Evolutionary conservation across 2,888 invertebrate species (phyloP).

Genomic region (Cosmia pyralina): DNA sequence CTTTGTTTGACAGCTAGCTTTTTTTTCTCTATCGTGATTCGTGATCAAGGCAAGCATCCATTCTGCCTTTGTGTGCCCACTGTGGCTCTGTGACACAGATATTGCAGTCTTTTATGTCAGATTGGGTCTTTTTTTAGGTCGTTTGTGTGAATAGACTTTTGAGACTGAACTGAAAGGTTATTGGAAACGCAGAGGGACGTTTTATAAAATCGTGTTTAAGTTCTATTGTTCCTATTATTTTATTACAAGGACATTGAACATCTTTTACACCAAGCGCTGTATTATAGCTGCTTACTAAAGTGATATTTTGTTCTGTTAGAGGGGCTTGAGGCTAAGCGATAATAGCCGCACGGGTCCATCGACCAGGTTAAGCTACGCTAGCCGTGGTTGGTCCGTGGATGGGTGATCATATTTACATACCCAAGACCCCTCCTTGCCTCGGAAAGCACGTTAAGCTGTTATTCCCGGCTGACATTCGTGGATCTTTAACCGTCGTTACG

Average conservation of each 20-base stretch:
- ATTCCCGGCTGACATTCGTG: no score
- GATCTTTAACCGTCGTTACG: no score
- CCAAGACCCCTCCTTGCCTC: no score
- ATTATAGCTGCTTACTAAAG: no score
- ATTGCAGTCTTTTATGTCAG: conserved; percentile 44
- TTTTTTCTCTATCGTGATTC: conserved; percentile 52
- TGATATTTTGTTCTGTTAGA: no score
- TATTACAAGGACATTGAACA: neutral
- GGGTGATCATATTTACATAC: no score
- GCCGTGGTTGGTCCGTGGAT: no score
- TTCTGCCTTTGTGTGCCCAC: conserved; percentile 59
- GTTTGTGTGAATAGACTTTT: conserved; percentile 40
- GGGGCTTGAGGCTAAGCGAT: no score
- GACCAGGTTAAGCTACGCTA: no score
- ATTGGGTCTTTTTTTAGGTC: conserved; percentile 51
- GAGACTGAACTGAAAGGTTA: conserved; percentile 23
- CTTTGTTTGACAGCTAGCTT: conserved; percentile 66
- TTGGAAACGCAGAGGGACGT: conserved; percentile 1
- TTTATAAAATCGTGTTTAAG: neutral
- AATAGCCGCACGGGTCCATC: no score
- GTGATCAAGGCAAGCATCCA: conserved; percentile 61
- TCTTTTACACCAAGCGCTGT: no score
- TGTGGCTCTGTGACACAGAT: conserved; percentile 60
- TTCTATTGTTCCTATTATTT: neutral
- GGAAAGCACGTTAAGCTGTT: no score